Conservation (phyloP, 2,113 vertebrate species). For the Euleptes europaea region DNA sequence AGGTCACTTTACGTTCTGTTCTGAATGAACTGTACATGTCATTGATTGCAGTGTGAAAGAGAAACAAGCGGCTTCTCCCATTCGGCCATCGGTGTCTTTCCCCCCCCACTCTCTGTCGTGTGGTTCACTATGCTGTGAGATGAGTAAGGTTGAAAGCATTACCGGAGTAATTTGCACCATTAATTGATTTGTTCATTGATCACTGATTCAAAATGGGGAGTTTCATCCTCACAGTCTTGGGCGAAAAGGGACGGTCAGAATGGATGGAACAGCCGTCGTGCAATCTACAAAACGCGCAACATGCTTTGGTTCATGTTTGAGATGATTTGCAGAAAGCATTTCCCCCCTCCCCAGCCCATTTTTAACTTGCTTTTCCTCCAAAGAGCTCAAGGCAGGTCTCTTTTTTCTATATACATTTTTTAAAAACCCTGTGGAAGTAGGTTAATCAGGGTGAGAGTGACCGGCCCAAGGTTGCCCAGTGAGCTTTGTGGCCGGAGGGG, state of each 20-base stretch:
- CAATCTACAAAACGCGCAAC: background rate
- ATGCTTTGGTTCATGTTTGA: background rate
- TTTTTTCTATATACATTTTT: too few species aligned
- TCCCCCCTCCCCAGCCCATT: too few species aligned
- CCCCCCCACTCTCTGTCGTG: constrained; percentile 17
- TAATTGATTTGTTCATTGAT: background rate
- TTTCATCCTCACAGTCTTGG: background rate
- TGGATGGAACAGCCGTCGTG: background rate
- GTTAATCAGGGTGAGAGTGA: too few species aligned
- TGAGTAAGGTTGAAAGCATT: background rate
- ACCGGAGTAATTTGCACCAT: background rate
- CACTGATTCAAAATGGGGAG: background rate
- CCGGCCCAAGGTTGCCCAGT: too few species aligned
- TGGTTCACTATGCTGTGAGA: constrained; percentile 32
- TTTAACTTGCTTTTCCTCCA: too few species aligned
- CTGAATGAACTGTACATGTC: constrained; percentile 33
- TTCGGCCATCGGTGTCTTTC: background rate
- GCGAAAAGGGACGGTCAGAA: background rate
- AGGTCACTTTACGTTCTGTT: constrained; percentile 52
- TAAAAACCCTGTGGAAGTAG: too few species aligned
- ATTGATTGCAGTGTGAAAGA: constrained; percentile 26
- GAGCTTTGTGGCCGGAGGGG: too few species aligned
- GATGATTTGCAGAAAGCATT: background rate
- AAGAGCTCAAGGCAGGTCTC: too few species aligned
- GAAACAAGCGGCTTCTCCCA: background rate